Evolutionary conservation across 2,888 invertebrate genomes (phyloP), one percentile per base, ranked within the genome.

Genomic region (Malachius bipustulatus): DNA sequence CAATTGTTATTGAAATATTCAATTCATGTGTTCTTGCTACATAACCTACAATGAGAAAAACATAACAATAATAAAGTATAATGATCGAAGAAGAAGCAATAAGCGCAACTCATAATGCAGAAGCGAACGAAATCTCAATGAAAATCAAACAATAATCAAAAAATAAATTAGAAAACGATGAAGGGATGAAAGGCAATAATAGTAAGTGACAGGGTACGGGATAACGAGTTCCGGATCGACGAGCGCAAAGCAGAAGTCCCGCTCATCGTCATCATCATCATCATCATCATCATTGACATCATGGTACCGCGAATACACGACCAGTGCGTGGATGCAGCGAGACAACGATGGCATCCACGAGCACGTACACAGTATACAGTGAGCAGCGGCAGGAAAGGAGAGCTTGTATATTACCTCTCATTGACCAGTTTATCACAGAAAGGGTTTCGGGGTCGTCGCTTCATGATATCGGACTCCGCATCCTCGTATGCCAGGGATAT

Each of bases 401-500:
- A 38, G 30, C 31, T 37, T 44, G 38, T 33, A 41, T 47, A 48
- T 79, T 80, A 90, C 89, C 94, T 91, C 81, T 87, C 88, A 75
- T 94, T 94, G 69, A 94, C 93, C 67, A 94, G 85, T 77, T 93
- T 93, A 79, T 94, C 93, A 71, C 76, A 79, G 78, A 84, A 82
- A 71, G 93, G 90, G 74, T 93, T 83, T 79, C 93, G 82, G 69
- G 93, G 93, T 73, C 84, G 83, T 70, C 93, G 82, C 82, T 91
- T 91, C 93, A 93, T 93, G 70, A 93, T 93, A 81, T 93, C 93
- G 70, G 87, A 88, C 76, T 93, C 93, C 67, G 91, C 88, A 73
- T 85, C 83, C 77, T 93, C 91, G 76, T 93, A 93, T 70, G 93
- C 91, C 77, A 93, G 78, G 70, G 91, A 91, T 73, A 93, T 93